Evolutionary conservation across 2,113 vertebrate genomes (phyloP).

Genomic region (Antechinus stuartii): DNA sequence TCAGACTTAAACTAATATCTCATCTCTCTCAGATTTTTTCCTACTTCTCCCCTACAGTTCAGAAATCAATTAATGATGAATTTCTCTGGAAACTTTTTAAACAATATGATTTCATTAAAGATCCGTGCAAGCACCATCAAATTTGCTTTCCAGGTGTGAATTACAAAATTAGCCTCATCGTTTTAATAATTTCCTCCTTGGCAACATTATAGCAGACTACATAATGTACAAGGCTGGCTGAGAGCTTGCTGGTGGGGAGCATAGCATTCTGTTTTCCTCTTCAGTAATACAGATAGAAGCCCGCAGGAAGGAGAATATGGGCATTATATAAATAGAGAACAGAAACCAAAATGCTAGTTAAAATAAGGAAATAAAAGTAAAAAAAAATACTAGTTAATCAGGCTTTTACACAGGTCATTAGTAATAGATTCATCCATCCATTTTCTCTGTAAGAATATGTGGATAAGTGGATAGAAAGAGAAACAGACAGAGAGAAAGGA

Average conservation of each 20-base stretch:
- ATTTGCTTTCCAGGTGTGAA: conserved; percentile 86
- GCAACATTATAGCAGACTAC: conserved; percentile 64
- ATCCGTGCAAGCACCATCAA: conserved; percentile 77
- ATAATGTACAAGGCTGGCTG: conserved; percentile 55
- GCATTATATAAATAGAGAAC: conserved; percentile 16
- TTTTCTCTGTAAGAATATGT: not conserved
- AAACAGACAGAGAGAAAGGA: too few relatives aligned
- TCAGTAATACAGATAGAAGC: conserved; percentile 14
- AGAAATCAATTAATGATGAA: conserved; percentile 86
- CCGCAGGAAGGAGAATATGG: conserved; percentile 40
- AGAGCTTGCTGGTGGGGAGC: conserved; percentile 58
- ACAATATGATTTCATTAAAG: conserved; percentile 86
- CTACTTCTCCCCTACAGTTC: conserved; percentile 80
- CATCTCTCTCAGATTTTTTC: conserved; percentile 78
- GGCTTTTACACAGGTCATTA: not conserved
- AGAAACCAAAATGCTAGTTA: conserved; percentile 40
- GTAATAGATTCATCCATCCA: not conserved
- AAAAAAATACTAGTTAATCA: not conserved
- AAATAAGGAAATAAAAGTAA: not conserved
- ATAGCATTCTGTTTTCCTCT: conserved; percentile 42
- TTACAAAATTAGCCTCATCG: conserved; percentile 80
- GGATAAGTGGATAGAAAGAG: not conserved
- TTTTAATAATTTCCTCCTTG: conserved; percentile 80
- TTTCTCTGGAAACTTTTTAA: conserved; percentile 86
- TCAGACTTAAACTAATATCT: conserved; percentile 71